Conservation (phyloP, 1,140 invertebrate genomes). For the Chelonus insularis region DNA sequence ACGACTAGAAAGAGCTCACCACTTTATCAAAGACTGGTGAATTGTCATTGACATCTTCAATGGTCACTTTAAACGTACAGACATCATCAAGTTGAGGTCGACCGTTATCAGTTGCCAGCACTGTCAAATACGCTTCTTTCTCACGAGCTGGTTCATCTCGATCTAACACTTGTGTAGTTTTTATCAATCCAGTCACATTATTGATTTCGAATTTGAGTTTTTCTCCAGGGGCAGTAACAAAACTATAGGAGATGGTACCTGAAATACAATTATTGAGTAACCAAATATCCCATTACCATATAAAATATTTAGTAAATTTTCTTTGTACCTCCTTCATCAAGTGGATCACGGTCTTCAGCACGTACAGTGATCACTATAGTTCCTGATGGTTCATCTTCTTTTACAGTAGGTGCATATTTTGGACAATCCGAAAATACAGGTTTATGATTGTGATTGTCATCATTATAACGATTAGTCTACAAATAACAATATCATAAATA, state of each 20-base stretch:
- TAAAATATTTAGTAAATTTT: slow-evolving; percentile 6
- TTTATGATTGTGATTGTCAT: slow-evolving; percentile 69
- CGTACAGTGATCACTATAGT: slow-evolving; percentile 67
- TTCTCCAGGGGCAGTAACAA: slow-evolving; percentile 74
- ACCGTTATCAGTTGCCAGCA: slow-evolving; percentile 85
- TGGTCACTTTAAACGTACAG: slow-evolving; percentile 84
- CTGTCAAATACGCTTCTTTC: slow-evolving; percentile 79
- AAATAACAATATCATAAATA: too few species aligned
- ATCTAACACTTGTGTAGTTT: slow-evolving; percentile 76
- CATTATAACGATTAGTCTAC: slow-evolving; percentile 31
- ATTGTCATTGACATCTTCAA: slow-evolving; percentile 88
- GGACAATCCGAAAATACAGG: slow-evolving; percentile 75
- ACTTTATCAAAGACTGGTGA: slow-evolving; percentile 83
- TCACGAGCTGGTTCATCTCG: slow-evolving; percentile 83
- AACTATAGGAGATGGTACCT: slow-evolving; percentile 74
- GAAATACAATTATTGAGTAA: too few species aligned
- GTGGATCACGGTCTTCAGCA: slow-evolving; percentile 67
- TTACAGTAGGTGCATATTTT: slow-evolving; percentile 68
- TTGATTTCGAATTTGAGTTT: slow-evolving; percentile 79
- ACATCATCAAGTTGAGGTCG: slow-evolving; percentile 80
- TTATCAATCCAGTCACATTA: slow-evolving; percentile 72
- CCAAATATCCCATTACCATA: too few species aligned
- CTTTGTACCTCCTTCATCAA: slow-evolving; percentile 69
- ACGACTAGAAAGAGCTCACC: too few species aligned
- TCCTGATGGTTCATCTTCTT: slow-evolving; percentile 68